Percentiles rank a stretch among this genome's conserved stretches.
Evolutionary conservation across 2,113 vertebrate genomes (phyloP).

Genomic region (Leptodactylus fuscus): DNA sequence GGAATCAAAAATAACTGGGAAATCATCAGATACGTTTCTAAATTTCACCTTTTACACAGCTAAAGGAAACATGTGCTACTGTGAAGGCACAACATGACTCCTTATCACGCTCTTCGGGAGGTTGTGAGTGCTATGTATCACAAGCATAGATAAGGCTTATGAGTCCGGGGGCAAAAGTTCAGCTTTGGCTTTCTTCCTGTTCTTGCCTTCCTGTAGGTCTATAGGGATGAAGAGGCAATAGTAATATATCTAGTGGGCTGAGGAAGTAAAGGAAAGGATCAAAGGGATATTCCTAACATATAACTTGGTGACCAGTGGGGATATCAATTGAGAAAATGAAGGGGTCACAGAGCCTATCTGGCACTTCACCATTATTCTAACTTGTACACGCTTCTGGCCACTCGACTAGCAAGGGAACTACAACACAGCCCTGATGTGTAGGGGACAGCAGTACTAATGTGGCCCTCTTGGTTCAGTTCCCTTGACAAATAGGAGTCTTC

Average conservation of each 20-base stretch:
- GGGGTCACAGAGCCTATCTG: too few species aligned
- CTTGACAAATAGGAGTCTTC: too few species aligned
- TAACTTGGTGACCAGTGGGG: too few species aligned
- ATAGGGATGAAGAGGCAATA: not conserved
- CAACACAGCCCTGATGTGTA: too few species aligned
- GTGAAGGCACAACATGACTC: not conserved
- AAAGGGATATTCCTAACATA: too few species aligned
- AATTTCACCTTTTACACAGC: too few species aligned
- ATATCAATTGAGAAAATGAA: too few species aligned
- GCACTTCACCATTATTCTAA: too few species aligned
- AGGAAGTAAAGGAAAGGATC: not conserved
- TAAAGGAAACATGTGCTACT: not conserved
- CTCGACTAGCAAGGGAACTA: too few species aligned
- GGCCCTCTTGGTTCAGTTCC: too few species aligned
- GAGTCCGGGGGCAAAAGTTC: not conserved
- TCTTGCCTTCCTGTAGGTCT: not conserved
- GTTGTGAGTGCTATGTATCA: not conserved
- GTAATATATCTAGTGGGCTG: not conserved
- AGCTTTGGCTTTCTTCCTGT: not conserved
- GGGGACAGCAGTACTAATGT: too few species aligned
- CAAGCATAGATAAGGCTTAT: not conserved
- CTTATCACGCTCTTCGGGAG: not conserved
- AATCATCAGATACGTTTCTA: constrained; percentile 7
- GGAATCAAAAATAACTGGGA: not conserved
- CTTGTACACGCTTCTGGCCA: too few species aligned